Base-by-base conservation (phyloP, 1,140 invertebrate species). In the Diprion similis region DNA sequence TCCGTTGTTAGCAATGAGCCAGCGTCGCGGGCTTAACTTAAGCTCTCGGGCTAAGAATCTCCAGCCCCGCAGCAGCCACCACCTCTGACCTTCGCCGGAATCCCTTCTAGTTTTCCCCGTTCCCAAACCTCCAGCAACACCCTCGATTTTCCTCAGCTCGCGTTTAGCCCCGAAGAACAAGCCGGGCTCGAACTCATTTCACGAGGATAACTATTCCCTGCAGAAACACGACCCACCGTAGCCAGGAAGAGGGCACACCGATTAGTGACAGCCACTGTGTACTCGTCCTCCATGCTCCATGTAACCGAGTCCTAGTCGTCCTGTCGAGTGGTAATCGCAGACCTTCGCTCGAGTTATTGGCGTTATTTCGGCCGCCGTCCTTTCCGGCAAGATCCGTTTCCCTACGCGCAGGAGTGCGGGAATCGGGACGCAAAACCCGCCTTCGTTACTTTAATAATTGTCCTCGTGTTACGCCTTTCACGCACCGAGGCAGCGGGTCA, bases 1-100 rank as follows among this genome's bases (percentile, higher is more conserved):
- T 59, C 51, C 51, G 51, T 59, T 59, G 51, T 59, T 59, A 59
- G 51, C 51, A 59, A 59, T 59, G 51, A 59, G 51, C 51, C n/a
- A 9, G 51, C 51, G 51, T 59, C 51, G 51, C 51, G 11, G 51
- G 51, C 51, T 59, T 59, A 59, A 59, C 11, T 59, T 59, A 59
- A 59, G 51, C 51, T 59, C 51, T 59, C 11, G 6, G 51, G 24
- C 24, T 37, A 37, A 37, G 51, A 59, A 59, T 59, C 9, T 59
- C 24, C 24, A 37, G 11, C 51, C 51, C 51, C 51, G 51, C 51
- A 59, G 24, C 24, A 37, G 24, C 24, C 24, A 15, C 15, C 48
- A 59, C 51, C 51, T 59, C 51, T 59, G 51, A 59, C 51, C 51
- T 17, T 17, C 51, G 51, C 51, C 51, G 6, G 51, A 59, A 59